A percentile compares a stretch with the other conserved stretches of the same genome.
Evolutionary conservation across 1,140 invertebrate species (phyloP).

Genomic region (Pseudomyrmex cubaensis): DNA sequence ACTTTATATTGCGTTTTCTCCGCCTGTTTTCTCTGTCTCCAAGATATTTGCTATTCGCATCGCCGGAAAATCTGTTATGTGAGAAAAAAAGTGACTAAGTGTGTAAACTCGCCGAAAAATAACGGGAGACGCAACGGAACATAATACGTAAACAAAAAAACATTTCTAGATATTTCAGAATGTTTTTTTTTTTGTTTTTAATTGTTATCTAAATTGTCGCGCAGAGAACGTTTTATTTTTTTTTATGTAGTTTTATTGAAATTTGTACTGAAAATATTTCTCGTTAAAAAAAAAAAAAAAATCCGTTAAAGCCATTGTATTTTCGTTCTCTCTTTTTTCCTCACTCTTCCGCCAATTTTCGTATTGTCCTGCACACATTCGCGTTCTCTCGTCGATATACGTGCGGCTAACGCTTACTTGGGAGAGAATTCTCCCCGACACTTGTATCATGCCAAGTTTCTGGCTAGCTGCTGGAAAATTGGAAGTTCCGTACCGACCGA

Average conservation of each 20-base stretch:
- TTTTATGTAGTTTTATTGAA: not conserved
- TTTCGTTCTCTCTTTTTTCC: not conserved
- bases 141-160: not conserved
- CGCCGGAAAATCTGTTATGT: conserved; percentile 19
- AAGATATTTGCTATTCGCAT: conserved; percentile 28
- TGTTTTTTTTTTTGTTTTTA: not conserved
- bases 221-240: not conserved
- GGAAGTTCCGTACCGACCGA: conserved; percentile 21
- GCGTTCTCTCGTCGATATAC: conserved; percentile 14
- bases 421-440: not conserved
- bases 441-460: conserved; percentile 45
- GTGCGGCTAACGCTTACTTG: not conserved
- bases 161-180: no score
- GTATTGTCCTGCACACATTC: conserved; percentile 24
- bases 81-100: conserved; percentile 4
- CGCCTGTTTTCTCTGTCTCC: conserved; percentile 15
- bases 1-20: conserved; percentile 36
- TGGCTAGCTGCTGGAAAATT: conserved; percentile 47
- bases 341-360: not conserved
- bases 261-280: not conserved
- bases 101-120: not conserved
- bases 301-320: not conserved
- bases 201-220: not conserved
- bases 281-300: not conserved
- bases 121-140: not conserved